Conservation (phyloP, 1,140 invertebrate species). For the Oedothorax gibbosus region DNA sequence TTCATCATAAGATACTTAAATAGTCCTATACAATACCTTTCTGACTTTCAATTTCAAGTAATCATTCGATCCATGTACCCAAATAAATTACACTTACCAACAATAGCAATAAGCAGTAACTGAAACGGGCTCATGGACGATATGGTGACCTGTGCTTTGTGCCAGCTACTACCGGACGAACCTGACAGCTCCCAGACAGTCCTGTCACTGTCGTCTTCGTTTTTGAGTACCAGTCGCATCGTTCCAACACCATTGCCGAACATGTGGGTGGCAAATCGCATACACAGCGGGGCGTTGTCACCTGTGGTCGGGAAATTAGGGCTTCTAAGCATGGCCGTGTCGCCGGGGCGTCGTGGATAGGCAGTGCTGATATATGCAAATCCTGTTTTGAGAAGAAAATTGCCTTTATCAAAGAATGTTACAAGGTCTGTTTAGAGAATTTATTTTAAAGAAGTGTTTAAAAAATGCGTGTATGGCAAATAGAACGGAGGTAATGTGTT, state of each 20-base stretch:
- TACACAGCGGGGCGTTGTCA: constrained; percentile 73
- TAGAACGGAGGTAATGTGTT: too few species aligned
- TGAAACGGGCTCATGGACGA: constrained; percentile 74
- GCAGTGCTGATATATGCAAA: constrained; percentile 77
- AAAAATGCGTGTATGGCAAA: too few species aligned
- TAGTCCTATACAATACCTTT: too few species aligned
- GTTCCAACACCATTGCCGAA: constrained; percentile 78
- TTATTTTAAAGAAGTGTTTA: too few species aligned
- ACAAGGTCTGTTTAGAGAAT: background rate
- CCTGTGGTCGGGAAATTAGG: constrained; percentile 70
- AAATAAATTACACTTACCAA: constrained; percentile 15
- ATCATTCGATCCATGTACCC: too few species aligned
- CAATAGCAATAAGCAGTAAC: constrained; percentile 54
- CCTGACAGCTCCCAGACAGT: constrained; percentile 76
- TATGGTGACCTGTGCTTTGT: constrained; percentile 76
- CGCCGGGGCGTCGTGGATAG: constrained; percentile 75
- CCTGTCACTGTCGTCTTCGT: constrained; percentile 67
- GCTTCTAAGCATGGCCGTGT: constrained; percentile 75
- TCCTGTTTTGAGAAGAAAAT: constrained; percentile 68
- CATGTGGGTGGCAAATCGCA: constrained; percentile 82
- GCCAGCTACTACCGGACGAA: constrained; percentile 79
- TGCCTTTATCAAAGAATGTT: background rate
- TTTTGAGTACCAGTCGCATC: constrained; percentile 70
- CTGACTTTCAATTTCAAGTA: too few species aligned
- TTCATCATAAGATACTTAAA: too few species aligned